These are phyloP conservation scores for Xanthorhoe spadicearia DNA, from an alignment of 2,888 invertebrate genomes.

Conservation along the genomic window DNA sequence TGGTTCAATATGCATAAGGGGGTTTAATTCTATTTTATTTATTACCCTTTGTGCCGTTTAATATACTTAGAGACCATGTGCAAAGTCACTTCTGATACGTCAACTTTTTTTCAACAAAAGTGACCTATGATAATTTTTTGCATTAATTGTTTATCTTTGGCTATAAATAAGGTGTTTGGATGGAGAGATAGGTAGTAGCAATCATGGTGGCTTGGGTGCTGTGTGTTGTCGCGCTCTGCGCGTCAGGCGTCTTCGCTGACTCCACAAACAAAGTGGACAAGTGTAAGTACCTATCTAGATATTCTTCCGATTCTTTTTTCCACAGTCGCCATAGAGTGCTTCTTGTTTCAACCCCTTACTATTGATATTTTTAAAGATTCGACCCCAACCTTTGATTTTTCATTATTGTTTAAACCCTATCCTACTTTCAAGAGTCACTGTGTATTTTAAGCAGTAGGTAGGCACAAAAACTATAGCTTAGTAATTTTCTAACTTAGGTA, in stretches of 20 bases:
- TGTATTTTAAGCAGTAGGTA: too few species aligned
- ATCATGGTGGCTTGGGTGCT: conserved; percentile 55
- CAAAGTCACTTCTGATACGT: background rate
- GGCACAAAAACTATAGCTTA: too few species aligned
- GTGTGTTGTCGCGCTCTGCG: conserved; percentile 50
- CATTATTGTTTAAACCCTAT: too few species aligned
- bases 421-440: too few species aligned
- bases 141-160: background rate
- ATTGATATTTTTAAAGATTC: too few species aligned
- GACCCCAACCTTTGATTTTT: too few species aligned
- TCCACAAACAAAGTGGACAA: conserved; percentile 44
- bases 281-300: conserved; percentile 28
- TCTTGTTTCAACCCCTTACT: too few species aligned
- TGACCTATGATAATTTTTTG: conserved; percentile 16
- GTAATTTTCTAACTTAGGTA: background rate
- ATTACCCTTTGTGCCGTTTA: too few species aligned
- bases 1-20: too few species aligned
- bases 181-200: conserved; percentile 35
- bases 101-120: conserved; percentile 2
- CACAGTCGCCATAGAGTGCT: too few species aligned
- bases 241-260: conserved; percentile 60
- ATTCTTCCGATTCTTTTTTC: background rate
- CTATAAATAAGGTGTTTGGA: conserved; percentile 31
- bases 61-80: background rate
- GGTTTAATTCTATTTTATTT: too few species aligned